phyloP scores from a whole-genome alignment of 1,140 invertebrate genomes.

The Pseudomyrmex pallidus region DNA sequence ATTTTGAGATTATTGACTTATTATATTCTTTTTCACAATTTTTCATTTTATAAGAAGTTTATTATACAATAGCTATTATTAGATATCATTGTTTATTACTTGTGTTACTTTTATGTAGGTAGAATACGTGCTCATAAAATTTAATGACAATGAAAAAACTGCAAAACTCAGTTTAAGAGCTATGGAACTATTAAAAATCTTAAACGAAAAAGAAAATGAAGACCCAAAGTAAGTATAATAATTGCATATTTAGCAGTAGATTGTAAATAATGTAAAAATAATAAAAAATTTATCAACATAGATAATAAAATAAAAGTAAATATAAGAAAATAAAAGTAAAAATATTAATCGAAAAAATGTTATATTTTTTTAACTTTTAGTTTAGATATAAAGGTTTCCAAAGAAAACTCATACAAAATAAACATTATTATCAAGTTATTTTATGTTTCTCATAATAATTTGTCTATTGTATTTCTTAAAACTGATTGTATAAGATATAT shows the following conservation, averaged over 20 bases:
- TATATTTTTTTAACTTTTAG: not conserved
- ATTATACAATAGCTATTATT: not conserved
- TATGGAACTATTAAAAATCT: conserved; percentile 90
- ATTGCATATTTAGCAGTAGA: not conserved
- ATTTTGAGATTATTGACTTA: too few relatives aligned
- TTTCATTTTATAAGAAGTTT: conserved; percentile 7
- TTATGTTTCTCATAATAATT: not conserved
- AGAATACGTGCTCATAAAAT: conserved; percentile 98
- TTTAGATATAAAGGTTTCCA: not conserved
- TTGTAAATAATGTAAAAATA: conserved; percentile 1
- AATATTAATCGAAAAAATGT: too few relatives aligned
- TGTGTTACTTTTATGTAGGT: conserved; percentile 86
- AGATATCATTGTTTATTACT: not conserved
- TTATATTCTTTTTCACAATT: not conserved
- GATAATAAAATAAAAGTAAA: not conserved
- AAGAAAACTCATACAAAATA: too few relatives aligned
- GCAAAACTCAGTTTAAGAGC: conserved; percentile 94
- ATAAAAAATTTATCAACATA: not conserved
- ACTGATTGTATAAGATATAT: conserved; percentile 10
- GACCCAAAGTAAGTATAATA: conserved; percentile 90
- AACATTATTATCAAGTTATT: not conserved
- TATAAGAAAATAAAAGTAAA: not conserved
- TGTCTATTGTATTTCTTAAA: not conserved
- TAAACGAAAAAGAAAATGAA: conserved; percentile 93
- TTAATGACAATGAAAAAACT: conserved; percentile 94